Evolutionary conservation across 1,140 invertebrate species (phyloP).

Genomic region (Drosophila albomicans): DNA sequence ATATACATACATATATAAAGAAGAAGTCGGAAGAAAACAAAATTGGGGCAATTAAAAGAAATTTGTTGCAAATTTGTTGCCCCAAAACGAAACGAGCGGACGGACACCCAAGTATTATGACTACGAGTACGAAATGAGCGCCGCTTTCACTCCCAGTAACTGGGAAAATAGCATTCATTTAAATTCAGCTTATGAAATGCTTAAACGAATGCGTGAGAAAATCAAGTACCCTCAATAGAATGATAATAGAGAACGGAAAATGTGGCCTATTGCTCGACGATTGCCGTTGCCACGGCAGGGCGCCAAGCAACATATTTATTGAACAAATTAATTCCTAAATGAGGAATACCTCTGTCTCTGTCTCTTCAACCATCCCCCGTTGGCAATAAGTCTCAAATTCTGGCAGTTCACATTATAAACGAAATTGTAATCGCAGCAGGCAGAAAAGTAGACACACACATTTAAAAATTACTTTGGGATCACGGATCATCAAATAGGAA

Average conservation of each 20-base stretch:
- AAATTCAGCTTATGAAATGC: constrained; percentile 20
- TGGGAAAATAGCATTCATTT: constrained; percentile 21
- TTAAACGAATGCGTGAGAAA: constrained; percentile 64
- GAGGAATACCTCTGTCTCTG: not conserved
- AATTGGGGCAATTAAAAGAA: constrained; percentile 64
- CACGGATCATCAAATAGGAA: constrained; percentile 28
- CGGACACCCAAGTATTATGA: constrained; percentile 29
- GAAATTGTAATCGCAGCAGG: constrained; percentile 16
- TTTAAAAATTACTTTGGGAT: constrained; percentile 2
- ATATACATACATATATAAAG: too few relatives aligned
- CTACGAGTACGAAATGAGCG: constrained; percentile 38
- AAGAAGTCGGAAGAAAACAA: constrained; percentile 19
- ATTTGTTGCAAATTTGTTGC: constrained; percentile 49
- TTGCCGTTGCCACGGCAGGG: constrained; percentile 74
- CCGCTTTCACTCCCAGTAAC: constrained; percentile 65
- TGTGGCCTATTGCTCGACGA: constrained; percentile 24
- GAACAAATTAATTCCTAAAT: constrained; percentile 65
- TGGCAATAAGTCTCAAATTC: not conserved
- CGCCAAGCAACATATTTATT: constrained; percentile 67
- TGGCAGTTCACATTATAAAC: not conserved
- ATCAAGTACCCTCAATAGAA: constrained; percentile 13
- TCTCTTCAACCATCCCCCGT: not conserved
- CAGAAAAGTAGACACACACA: constrained; percentile 1
- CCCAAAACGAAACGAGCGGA: constrained; percentile 19
- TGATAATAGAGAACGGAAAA: constrained; percentile 31